phyloP scores from a whole-genome alignment of 2,113 vertebrate species.

The Marcusenius ussheri region DNA sequence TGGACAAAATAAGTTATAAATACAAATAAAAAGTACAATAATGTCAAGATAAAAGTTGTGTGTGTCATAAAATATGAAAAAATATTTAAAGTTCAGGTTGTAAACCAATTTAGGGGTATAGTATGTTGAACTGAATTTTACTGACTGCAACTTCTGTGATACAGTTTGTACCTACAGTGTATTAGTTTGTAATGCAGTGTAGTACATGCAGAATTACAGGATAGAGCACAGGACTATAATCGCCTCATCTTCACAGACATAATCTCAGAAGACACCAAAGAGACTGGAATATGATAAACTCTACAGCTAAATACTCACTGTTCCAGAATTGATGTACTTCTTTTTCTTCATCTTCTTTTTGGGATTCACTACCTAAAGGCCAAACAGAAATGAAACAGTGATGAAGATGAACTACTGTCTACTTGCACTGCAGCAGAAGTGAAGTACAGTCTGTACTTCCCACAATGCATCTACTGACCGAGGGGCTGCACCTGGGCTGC shows the following conservation, averaged over 20 bases:
- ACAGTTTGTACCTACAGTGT: background rate
- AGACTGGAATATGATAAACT: background rate
- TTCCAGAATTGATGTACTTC: conserved; percentile 87
- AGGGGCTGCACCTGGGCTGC: background rate
- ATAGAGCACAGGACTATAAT: background rate
- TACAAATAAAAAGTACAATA: background rate
- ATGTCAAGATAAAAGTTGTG: background rate
- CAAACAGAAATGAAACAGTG: conserved; percentile 26
- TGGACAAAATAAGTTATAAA: background rate
- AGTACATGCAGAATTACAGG: background rate
- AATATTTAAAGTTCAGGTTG: background rate
- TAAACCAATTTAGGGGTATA: background rate
- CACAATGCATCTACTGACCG: background rate
- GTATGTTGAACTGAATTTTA: background rate
- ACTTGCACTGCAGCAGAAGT: background rate
- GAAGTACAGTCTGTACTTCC: background rate
- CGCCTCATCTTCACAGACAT: background rate
- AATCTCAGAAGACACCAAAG: background rate
- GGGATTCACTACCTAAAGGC: conserved; percentile 77
- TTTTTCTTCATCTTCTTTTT: conserved; percentile 96
- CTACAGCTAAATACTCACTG: conserved; percentile 61
- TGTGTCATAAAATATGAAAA: background rate
- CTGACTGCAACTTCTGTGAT: background rate
- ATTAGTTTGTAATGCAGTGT: background rate
- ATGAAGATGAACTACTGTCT: background rate